A percentile compares a stretch with the other conserved stretches of the same genome.
Evolutionary conservation across 2,113 vertebrate species (phyloP).

Genomic region (Cygnus buccinator): DNA sequence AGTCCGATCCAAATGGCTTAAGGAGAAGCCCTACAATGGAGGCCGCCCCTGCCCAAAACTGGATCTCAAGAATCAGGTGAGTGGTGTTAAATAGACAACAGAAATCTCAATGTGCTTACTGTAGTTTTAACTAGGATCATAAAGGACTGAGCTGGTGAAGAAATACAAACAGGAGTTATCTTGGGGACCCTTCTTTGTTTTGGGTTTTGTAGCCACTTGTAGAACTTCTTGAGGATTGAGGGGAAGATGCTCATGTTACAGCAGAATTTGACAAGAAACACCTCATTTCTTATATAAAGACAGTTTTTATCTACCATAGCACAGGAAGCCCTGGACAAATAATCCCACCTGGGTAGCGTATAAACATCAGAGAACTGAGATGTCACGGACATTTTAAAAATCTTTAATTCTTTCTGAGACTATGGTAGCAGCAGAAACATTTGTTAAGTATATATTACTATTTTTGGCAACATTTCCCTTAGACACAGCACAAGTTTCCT

Average conservation of each 20-base stretch:
- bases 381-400: not conserved
- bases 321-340: not conserved
- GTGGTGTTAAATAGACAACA: not conserved
- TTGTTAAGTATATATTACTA: not conserved
- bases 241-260: not conserved
- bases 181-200: not conserved
- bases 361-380: not conserved
- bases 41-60: constrained; percentile 94
- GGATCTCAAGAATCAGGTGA: constrained; percentile 98
- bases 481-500: not conserved
- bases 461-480: constrained; percentile 21
- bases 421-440: not conserved
- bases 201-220: not conserved
- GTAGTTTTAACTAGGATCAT: not conserved
- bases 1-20: constrained; percentile 92
- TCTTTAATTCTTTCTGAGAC: not conserved
- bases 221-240: not conserved
- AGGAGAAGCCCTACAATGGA: constrained; percentile 95
- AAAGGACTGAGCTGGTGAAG: not conserved
- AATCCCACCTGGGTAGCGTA: not conserved
- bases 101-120: not conserved
- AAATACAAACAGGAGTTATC: not conserved
- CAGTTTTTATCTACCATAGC: not conserved
- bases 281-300: rapidly evolving
- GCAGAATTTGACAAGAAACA: not conserved